Evolutionary conservation across 2,113 vertebrate species (phyloP), one percentile per base, ranked within the genome.

Genomic region (Nibea albiflora): DNA sequence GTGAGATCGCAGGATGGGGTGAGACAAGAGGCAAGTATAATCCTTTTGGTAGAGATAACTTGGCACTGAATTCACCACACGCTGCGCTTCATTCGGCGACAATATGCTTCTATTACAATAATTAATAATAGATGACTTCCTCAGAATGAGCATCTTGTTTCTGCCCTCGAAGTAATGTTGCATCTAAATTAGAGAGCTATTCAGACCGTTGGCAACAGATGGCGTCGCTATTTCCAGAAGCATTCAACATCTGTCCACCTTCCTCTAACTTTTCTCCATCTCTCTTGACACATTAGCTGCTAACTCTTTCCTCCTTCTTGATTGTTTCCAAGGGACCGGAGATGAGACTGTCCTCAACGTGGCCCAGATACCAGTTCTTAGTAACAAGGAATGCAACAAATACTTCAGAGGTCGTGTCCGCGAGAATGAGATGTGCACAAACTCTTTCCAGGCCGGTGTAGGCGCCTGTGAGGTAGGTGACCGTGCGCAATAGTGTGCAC

Each of bases 1-100:
- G 98, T 4, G 98, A 99, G 94, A 98, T 99, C 0, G 96, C 98
- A 0, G 98, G 98, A 73, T 99, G 97, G 97, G 97, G 97, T 3
- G 97, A 98, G 76, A 97, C 97, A 8, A 94, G 89, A 96, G 97
- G 98, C 96, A 93, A 92, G 89, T 84, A 24, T 54, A 65, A 81
- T 83, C 28, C 76, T 72, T 72, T 47, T 70, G 2, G 17, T 70
- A 35, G 31, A 17, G 49, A 60, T 42, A 63, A 22, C 20, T 60
- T 62, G 57, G 65, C 26, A 17, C 52, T 58, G 73, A 63, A 22
- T 71, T 66, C 24, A 20, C 31, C 31, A 20, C 77, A 64, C 2
- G 14, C 46, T 44, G 31, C 8, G 9, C 22, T 62, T 50, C 11
- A 28, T 69, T 35, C 69, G 11, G n/a, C 49, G 17, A 46, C 67